Percentiles rank a stretch among this genome's conserved stretches.
Conservation (phyloP, 1,140 invertebrate species). For the Bradynema listronoti region DNA sequence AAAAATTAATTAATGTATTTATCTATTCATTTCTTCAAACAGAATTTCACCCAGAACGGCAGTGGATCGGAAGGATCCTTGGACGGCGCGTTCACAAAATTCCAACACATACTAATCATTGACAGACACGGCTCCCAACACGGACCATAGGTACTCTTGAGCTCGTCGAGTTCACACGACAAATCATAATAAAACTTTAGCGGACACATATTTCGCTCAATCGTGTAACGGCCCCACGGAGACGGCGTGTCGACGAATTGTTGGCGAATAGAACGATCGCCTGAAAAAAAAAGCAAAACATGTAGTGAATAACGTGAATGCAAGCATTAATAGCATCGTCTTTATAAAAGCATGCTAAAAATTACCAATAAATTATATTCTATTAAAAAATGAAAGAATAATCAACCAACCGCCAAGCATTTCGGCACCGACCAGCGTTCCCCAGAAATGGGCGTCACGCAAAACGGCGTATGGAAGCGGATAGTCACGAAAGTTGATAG, state of each 20-base stretch:
- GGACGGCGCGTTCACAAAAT: constrained; percentile 75
- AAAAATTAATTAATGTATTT: no score
- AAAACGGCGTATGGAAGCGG: constrained; percentile 67
- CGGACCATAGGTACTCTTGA: constrained; percentile 85
- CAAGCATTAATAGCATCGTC: no score
- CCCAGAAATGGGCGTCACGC: constrained; percentile 73
- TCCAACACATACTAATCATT: constrained; percentile 77
- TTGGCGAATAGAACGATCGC: constrained; percentile 38
- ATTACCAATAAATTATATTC: constrained; percentile 8
- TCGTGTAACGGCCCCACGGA: constrained; percentile 60
- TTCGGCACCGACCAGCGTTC: constrained; percentile 80
- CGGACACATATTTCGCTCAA: constrained; percentile 75
- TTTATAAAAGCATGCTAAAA: neutral
- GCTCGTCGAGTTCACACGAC: constrained; percentile 78
- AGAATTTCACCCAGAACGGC: constrained; percentile 94
- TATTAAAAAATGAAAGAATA: neutral
- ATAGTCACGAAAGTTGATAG: constrained; percentile 85
- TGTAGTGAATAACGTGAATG: no score
- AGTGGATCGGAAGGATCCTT: constrained; percentile 84
- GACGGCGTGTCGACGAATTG: constrained; percentile 60
- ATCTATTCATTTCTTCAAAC: no score
- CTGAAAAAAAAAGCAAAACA: constrained; percentile 26
- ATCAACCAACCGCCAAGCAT: constrained; percentile 66
- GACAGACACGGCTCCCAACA: constrained; percentile 97
- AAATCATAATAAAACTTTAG: constrained; percentile 96